Evolutionary conservation across 2,113 vertebrate genomes (phyloP), one percentile per base, ranked within the genome.

Genomic region (Aspidoscelis tigris): DNA sequence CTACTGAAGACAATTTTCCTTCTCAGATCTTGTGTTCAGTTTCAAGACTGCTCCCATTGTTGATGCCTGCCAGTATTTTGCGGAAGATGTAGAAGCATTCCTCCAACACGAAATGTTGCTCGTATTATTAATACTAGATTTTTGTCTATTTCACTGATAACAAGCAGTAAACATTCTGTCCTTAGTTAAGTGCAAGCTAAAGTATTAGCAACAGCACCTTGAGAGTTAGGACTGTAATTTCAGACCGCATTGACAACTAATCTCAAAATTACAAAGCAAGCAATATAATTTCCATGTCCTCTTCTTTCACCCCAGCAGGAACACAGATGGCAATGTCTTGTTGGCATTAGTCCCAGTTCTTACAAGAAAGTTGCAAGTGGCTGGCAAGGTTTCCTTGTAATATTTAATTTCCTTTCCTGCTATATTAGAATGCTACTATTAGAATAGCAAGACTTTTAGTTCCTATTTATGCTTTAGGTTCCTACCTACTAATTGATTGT

Each of bases 241-340:
- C 64, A n/a, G 24, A 76, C 7, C 33, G 33, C 41, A 83, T 80
- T 65, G 20, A 77, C 26, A 50, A 39, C 80, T 69, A 78, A 24
- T 55, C 33, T 78, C 33, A 78, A 78, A 87, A 86, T 44, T 10
- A 39, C 84, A 61, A 41, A 87, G 68, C 55, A 82, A 86, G 71
- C 55, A 65, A 8, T 65, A 26, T 50, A 16, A 2, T 68, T 76
- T n/a, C 26, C 55, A 4, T 58, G 47, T 39, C 61, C 69, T 26
- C 69, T 70, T 61, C n/a, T 75, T 24, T 64, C n/a, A 47, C n/a
- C 55, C 33, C 70, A 53, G 6, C 22, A 74, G 69, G 79, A 80
- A n/a, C 65, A 79, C 43, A 79, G 68, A 79, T 33, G 12, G 68
- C 58, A 83, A 44, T 58, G 41, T 41, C 12, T 41, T 84, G 47